These are phyloP conservation scores for Nesometra sesokonis DNA, from an alignment of 35 echinoderm and acorn worm species.

Conservation along the genomic window DNA sequence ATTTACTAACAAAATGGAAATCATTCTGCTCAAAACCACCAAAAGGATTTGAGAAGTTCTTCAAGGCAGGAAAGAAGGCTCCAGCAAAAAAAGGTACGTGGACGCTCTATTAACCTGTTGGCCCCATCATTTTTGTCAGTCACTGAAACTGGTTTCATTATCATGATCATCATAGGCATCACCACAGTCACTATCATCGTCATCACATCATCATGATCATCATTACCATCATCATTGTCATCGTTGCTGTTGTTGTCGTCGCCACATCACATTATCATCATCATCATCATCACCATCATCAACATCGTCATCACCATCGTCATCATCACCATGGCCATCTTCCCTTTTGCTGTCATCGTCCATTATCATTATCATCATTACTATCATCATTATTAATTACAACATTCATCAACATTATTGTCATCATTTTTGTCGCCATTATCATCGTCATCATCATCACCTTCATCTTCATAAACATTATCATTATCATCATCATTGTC, in stretches of 20 bases:
- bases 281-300: neutral
- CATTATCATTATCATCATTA: too few species aligned
- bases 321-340: too few species aligned
- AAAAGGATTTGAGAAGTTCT: constrained; percentile 98
- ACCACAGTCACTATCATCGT: neutral
- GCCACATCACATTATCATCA: neutral
- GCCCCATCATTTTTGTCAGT: neutral
- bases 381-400: too few species aligned
- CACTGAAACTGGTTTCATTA: neutral
- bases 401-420: too few species aligned
- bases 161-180: too few species aligned
- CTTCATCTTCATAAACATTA: too few species aligned
- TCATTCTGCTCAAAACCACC: constrained; percentile 60
- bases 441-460: too few species aligned
- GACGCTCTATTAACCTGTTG: too few species aligned
- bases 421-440: too few species aligned
- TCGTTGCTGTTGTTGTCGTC: too few species aligned
- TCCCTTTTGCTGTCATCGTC: too few species aligned
- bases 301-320: neutral
- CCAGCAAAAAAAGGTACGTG: neutral
- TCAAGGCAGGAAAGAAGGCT: constrained; percentile 34
- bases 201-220: neutral
- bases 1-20: neutral
- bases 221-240: neutral
- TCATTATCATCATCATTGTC: too few species aligned